Conservation (phyloP, 2,113 vertebrate genomes). For the Herpetotheres cachinnans region DNA sequence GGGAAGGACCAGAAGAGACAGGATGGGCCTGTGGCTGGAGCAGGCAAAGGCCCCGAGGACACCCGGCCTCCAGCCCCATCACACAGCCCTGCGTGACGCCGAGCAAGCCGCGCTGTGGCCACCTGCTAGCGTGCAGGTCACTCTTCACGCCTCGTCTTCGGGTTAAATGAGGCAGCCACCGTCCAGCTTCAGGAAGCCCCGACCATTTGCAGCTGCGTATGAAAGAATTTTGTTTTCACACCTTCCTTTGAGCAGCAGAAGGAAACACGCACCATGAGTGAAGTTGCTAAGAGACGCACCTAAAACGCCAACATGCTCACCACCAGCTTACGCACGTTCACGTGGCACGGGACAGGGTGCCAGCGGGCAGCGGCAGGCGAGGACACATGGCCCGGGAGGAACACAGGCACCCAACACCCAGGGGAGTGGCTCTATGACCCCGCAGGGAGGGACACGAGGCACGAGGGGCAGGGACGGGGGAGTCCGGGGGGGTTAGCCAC, state of each 20-base stretch:
- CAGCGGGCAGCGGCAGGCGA: neutral
- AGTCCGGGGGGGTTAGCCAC: fast-evolving
- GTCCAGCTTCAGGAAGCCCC: fast-evolving
- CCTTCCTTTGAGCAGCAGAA: neutral
- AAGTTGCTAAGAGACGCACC: constrained; percentile 56
- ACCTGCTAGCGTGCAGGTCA: fast-evolving
- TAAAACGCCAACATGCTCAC: neutral
- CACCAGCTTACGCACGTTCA: neutral
- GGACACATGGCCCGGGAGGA: neutral
- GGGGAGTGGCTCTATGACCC: fast-evolving
- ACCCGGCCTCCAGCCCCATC: fast-evolving
- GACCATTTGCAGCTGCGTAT: fast-evolving
- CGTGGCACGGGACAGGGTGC: neutral
- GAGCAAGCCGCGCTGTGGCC: fast-evolving
- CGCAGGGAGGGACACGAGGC: fast-evolving
- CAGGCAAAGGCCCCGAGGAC: fast-evolving
- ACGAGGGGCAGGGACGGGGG: neutral
- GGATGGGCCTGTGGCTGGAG: no score
- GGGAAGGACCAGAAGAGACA: neutral
- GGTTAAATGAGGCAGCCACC: neutral
- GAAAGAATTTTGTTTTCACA: neutral
- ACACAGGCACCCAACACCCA: fast-evolving
- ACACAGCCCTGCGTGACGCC: neutral
- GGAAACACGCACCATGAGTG: neutral
- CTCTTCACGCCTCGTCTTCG: fast-evolving